Conservation (phyloP, 2,113 vertebrate genomes). For the Lepus americanus region DNA sequence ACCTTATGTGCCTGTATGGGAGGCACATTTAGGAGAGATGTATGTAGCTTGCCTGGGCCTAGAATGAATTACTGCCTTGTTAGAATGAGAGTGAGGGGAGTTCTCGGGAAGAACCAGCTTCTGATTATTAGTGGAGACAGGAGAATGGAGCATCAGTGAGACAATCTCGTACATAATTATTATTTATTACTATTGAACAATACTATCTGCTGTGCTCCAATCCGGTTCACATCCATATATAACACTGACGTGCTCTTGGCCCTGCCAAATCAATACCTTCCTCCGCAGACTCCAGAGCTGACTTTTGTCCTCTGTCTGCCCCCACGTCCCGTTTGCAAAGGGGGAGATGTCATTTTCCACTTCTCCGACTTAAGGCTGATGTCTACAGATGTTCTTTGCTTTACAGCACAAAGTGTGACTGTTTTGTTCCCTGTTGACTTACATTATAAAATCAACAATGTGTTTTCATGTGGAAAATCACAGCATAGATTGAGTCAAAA, state of each 20-base stretch:
- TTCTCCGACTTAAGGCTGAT: constrained; percentile 31
- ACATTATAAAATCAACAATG: not conserved
- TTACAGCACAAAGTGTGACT: not conserved
- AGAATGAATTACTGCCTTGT: constrained; percentile 82
- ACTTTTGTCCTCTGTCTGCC: constrained; percentile 83
- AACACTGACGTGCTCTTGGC: constrained; percentile 79
- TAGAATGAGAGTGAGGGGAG: constrained; percentile 77
- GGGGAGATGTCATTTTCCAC: constrained; percentile 41
- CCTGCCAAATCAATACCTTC: constrained; percentile 81
- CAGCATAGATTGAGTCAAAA: not conserved
- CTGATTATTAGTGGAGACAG: constrained; percentile 78
- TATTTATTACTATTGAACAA: constrained; percentile 85
- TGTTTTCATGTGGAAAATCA: constrained; percentile 53
- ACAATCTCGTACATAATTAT: constrained; percentile 84
- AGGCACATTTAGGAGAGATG: constrained; percentile 80
- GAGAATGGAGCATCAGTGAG: constrained; percentile 73
- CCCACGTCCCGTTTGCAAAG: constrained; percentile 68
- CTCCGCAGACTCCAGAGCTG: constrained; percentile 73
- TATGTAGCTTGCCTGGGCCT: constrained; percentile 58
- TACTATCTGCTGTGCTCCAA: constrained; percentile 79
- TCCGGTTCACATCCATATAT: constrained; percentile 71
- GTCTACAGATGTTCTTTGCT: constrained; percentile 23
- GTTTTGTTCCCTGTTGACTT: constrained; percentile 27
- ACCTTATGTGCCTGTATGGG: constrained; percentile 61
- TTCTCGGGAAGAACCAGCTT: constrained; percentile 71